A percentile compares a stretch with the other conserved stretches of the same genome.
Evolutionary conservation across 2,888 invertebrate species (phyloP).

Genomic region (Eristalinus aeneus): DNA sequence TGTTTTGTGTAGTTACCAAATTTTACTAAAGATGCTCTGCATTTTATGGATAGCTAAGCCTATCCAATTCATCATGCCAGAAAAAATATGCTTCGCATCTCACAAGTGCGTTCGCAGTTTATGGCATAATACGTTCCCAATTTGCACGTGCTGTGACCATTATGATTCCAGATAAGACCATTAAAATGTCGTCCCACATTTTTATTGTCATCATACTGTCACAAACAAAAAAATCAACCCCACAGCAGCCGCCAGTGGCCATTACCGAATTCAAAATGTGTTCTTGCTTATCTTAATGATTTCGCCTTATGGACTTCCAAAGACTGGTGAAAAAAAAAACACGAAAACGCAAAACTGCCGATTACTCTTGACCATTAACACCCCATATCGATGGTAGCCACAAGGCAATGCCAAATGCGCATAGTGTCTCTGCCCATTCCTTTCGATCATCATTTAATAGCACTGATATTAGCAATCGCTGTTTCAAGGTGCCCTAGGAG

Average conservation of each 20-base stretch:
- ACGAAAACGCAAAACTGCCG: not conserved
- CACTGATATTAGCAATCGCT: constrained; percentile 45
- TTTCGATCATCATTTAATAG: constrained; percentile 45
- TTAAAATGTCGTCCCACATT: constrained; percentile 36
- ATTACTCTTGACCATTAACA: constrained; percentile 61
- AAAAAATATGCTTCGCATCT: not conserved
- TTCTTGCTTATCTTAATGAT: constrained; percentile 59
- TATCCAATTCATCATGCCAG: not conserved
- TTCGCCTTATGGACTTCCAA: constrained; percentile 9
- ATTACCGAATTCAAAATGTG: constrained; percentile 46
- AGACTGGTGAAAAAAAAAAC: not conserved
- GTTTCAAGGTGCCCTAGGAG: constrained; percentile 28
- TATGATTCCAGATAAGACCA: constrained; percentile 16
- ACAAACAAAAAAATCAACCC: constrained; percentile 14
- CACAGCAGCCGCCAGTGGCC: not conserved
- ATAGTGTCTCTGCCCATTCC: constrained; percentile 5
- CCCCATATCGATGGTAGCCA: constrained; percentile 43
- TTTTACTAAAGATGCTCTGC: not conserved
- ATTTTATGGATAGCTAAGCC: not conserved
- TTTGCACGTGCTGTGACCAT: constrained; percentile 28
- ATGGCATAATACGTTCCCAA: constrained; percentile 18
- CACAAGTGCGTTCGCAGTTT: not conserved
- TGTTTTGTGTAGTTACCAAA: not conserved
- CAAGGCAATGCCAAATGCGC: constrained; percentile 17
- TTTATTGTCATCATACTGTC: constrained; percentile 16